These are phyloP conservation scores for Odocoileus virginianus DNA, from an alignment of 2,113 vertebrate genomes.

Conservation along the genomic window DNA sequence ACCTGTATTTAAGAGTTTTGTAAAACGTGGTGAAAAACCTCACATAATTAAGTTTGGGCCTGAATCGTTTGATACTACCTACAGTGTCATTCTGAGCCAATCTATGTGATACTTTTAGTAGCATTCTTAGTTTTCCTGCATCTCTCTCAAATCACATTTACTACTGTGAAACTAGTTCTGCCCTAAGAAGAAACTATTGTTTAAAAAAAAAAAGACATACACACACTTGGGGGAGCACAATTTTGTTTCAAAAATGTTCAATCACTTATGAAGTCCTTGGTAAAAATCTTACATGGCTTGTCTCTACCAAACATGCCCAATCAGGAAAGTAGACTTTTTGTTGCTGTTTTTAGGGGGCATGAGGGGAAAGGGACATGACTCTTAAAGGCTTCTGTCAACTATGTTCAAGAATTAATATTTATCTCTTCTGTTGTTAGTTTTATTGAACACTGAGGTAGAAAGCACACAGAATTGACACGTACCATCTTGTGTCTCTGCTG, in stretches of 20 bases:
- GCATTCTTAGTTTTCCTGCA: not conserved
- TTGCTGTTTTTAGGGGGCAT: not conserved
- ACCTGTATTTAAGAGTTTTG: conserved; percentile 89
- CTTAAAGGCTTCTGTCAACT: not conserved
- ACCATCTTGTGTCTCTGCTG: not conserved
- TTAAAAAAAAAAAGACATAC: not conserved
- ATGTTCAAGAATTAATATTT: conserved; percentile 12
- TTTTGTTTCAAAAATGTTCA: conserved; percentile 39
- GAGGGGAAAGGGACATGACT: not conserved
- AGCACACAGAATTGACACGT: not conserved
- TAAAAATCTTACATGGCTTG: not conserved
- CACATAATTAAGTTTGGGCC: not conserved
- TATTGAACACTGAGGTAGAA: not conserved
- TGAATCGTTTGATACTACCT: not conserved
- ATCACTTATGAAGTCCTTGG: not conserved
- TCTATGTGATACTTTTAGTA: not conserved
- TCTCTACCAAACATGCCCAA: not conserved
- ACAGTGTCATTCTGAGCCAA: conserved; percentile 34
- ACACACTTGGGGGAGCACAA: conserved; percentile 26
- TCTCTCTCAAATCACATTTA: not conserved
- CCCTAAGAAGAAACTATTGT: conserved; percentile 59
- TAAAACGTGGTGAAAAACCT: conserved; percentile 57
- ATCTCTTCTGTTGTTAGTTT: conserved; percentile 23
- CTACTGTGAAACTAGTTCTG: conserved; percentile 34
- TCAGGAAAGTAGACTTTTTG: not conserved